Conservation (phyloP, 2,113 vertebrate species). For the Grallaria varia region DNA sequence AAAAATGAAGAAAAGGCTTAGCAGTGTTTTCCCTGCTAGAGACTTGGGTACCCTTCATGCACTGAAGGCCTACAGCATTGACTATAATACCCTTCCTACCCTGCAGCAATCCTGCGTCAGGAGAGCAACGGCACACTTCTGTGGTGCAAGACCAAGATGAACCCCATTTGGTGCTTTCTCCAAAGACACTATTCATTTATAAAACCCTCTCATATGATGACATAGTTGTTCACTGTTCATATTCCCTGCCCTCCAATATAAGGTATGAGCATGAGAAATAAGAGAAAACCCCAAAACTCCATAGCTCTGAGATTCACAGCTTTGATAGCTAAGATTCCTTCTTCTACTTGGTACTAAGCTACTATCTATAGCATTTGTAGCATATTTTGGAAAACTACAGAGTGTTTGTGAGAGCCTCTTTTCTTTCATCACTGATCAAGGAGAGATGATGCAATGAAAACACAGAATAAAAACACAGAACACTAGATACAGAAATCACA, state of each 20-base stretch:
- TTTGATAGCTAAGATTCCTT: neutral
- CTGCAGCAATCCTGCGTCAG: neutral
- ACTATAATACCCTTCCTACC: neutral
- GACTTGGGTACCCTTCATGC: accelerated
- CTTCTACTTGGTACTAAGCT: accelerated
- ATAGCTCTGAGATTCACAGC: neutral
- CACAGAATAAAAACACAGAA: neutral
- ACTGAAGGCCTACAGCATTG: neutral
- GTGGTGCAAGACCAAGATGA: neutral
- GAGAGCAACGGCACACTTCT: neutral
- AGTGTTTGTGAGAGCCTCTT: neutral
- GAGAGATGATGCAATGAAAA: neutral
- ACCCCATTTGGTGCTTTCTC: neutral
- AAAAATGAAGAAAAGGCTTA: neutral
- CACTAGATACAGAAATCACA: neutral
- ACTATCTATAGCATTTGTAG: neutral
- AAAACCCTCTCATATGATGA: neutral
- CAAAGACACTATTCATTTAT: neutral
- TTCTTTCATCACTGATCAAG: neutral
- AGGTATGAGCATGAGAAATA: neutral
- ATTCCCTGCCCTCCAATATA: neutral
- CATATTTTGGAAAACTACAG: neutral
- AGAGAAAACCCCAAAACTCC: neutral
- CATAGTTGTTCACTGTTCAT: accelerated
- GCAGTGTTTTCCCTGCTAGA: neutral